Evolutionary conservation across 2,113 vertebrate species (phyloP), one percentile per base, ranked within the genome.

Genomic region (Brevimyrus niger): DNA sequence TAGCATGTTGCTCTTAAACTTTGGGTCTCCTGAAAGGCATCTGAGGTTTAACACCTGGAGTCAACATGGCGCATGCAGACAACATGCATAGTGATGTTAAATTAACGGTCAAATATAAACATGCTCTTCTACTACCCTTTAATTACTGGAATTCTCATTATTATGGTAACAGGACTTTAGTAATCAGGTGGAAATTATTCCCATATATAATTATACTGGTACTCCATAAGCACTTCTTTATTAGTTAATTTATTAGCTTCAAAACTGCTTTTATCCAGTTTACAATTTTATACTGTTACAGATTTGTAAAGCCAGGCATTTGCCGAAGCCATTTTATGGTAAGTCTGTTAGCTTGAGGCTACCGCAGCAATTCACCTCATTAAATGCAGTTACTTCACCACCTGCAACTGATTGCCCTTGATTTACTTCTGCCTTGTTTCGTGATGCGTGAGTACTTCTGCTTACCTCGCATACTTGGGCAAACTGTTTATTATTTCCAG

Each of bases 401-500:
- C 48, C 50, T 53, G 50, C 86, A 53, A 51, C n/a, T 50, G n/a
- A 87, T 31, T 55, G 48, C 50, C 48, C 48, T 27, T 2, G 8
- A 87, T 35, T 31, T 35, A 35, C 31, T 27, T 55, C 47, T 27
- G 86, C 48, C 27, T 50, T 10, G 53, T 38, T 83, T 47, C 53
- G 50, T 88, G 50, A 55, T 73, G 50, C 82, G 42, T 84, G 82
- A 80, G 35, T 42, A 80, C 31, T 80, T 84, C 23, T 21, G 91
- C 88, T 95, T 95, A 99, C 98, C 95, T 97, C 96, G 94, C 98
- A 99, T 61, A 98, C 92, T 88, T 92, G 95, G 90, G 95, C 92
- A 94, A 98, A 99, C 91, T 99, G 97, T 38, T 95, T 94, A 91
- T 99, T 94, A 86, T 98, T 99, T 91, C 97, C 98, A 89, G 98